phyloP scores from a whole-genome alignment of 2,888 invertebrate genomes.

The Coenonympha arcania region DNA sequence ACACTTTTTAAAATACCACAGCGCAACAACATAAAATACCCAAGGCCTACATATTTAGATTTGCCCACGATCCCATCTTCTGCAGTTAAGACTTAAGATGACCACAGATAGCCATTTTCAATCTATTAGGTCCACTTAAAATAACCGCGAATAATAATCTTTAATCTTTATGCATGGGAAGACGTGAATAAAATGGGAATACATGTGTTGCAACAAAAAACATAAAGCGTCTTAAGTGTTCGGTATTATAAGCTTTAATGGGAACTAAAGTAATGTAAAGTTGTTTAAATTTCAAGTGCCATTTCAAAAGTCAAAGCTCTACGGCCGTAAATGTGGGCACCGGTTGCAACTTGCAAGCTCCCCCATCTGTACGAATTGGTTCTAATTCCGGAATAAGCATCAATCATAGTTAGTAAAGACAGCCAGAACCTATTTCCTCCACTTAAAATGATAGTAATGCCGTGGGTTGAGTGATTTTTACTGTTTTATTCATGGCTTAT shows the following conservation, averaged over 20 bases:
- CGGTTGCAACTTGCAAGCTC: conserved; percentile 33
- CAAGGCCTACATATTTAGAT: too few relatives aligned
- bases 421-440: conserved; percentile 39
- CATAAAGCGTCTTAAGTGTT: neutral
- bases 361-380: conserved; percentile 54
- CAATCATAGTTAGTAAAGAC: conserved; percentile 65
- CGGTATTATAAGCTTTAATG: conserved; percentile 2
- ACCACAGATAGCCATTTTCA: neutral
- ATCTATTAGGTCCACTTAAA: neutral
- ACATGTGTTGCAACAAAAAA: neutral
- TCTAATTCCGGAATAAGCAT: conserved; percentile 57
- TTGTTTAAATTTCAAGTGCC: neutral
- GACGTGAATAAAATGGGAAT: neutral
- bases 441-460: conserved; percentile 30
- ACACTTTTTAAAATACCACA: neutral
- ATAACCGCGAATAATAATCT: neutral
- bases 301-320: conserved; percentile 7
- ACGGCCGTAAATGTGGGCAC: conserved; percentile 9
- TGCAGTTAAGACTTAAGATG: neutral
- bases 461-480: conserved; percentile 18
- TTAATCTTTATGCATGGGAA: neutral
- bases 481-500: neutral
- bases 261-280: neutral
- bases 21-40: neutral
- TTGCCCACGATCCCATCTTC: neutral